Percentiles rank a stretch among this genome's conserved stretches.
These are phyloP conservation scores for Eristalis pertinax DNA, from an alignment of 2,888 invertebrate genomes.

Conservation along the genomic window DNA sequence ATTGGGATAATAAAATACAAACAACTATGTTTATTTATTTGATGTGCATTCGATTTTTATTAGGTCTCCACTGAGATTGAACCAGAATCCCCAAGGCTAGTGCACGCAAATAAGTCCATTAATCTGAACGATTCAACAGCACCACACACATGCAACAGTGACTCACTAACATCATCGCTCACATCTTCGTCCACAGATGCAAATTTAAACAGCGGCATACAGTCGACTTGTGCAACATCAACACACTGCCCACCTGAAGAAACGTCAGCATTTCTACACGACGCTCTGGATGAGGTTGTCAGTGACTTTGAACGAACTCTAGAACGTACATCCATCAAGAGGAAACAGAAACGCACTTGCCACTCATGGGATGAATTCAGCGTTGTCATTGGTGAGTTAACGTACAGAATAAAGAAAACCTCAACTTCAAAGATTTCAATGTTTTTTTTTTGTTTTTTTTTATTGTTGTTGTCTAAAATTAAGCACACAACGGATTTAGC, in stretches of 20 bases:
- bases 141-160: conserved; percentile 48
- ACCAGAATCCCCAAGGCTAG: conserved; percentile 78
- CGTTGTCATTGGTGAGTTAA: conserved; percentile 77
- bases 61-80: conserved; percentile 80
- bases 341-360: conserved; percentile 75
- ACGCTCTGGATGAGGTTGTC: conserved; percentile 84
- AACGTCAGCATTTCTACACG: conserved; percentile 80
- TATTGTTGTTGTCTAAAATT: conserved; percentile 27
- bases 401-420: conserved; percentile 1
- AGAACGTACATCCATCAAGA: conserved; percentile 82
- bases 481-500: conserved; percentile 32
- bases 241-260: conserved; percentile 80
- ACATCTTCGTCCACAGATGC: conserved; percentile 77
- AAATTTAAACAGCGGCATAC: conserved; percentile 65
- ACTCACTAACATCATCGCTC: conserved; percentile 75
- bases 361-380: conserved; percentile 75
- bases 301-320: conserved; percentile 88
- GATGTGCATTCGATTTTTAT: conserved; percentile 29
- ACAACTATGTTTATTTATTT: conserved; percentile 47
- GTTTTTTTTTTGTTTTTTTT: not conserved
- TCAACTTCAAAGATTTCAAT: conserved; percentile 34
- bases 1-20: conserved; percentile 22
- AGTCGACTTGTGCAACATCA: conserved; percentile 54
- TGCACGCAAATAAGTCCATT: conserved; percentile 45
- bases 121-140: conserved; percentile 22